Evolutionary conservation across 2,113 vertebrate species (phyloP).

Genomic region (Chaetorhynchus papuensis): DNA sequence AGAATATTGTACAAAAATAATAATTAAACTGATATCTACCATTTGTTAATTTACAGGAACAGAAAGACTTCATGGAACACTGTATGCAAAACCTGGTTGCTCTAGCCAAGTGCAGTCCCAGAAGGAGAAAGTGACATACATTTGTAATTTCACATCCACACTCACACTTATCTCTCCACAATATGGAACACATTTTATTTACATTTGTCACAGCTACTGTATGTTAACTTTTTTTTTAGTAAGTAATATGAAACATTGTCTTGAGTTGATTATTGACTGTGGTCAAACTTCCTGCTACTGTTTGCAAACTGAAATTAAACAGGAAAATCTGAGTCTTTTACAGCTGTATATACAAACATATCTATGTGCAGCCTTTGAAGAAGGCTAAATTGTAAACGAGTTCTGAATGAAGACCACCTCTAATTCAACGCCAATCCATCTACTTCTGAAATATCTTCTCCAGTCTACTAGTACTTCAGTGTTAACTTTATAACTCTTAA

Average conservation of each 20-base stretch:
- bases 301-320: neutral
- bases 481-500: neutral
- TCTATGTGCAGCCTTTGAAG: neutral
- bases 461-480: neutral
- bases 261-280: neutral
- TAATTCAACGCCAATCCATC: neutral
- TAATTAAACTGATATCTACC: neutral
- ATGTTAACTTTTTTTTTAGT: neutral
- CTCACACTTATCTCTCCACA: neutral
- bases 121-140: neutral
- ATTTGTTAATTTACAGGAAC: neutral
- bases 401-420: neutral
- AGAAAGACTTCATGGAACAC: neutral
- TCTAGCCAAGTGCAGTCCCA: neutral
- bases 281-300: neutral
- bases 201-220: neutral
- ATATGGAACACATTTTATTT: neutral
- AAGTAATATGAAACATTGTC: neutral
- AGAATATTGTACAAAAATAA: neutral
- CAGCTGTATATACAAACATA: neutral
- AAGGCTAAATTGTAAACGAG: neutral
- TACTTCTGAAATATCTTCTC: neutral
- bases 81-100: neutral
- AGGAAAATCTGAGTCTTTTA: neutral
- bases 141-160: neutral